Conservation (phyloP, 2,888 invertebrate genomes). For the Spodoptera picta region DNA sequence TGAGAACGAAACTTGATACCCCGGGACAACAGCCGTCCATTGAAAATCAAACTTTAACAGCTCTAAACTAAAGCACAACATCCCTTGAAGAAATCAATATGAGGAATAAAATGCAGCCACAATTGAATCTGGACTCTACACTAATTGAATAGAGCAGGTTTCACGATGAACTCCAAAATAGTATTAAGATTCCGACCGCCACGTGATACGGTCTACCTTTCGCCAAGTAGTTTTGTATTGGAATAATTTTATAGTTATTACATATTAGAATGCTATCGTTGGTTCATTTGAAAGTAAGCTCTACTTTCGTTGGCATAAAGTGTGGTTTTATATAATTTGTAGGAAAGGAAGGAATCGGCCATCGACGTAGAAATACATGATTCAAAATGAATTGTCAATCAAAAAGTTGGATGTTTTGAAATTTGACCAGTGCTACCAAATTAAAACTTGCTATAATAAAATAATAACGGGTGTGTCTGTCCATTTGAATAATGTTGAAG, state of each 20-base stretch:
- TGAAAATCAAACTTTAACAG: slow-evolving; percentile 53
- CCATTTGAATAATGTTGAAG: slow-evolving; percentile 46
- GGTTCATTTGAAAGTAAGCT: slow-evolving; percentile 59
- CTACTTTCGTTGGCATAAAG: slow-evolving; percentile 26
- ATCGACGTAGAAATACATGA: slow-evolving; percentile 45
- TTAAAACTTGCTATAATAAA: slow-evolving; percentile 49
- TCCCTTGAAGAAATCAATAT: slow-evolving; percentile 14
- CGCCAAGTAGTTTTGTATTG: slow-evolving; percentile 85
- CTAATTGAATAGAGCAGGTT: slow-evolving; percentile 59
- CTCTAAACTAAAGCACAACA: slow-evolving; percentile 39
- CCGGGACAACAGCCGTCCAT: slow-evolving; percentile 41
- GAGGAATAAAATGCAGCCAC: slow-evolving; percentile 31
- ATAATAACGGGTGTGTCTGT: slow-evolving; percentile 48
- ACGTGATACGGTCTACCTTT: slow-evolving; percentile 85
- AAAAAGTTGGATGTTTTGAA: slow-evolving; percentile 52
- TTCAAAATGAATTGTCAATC: slow-evolving; percentile 60
- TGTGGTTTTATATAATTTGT: slow-evolving; percentile 19
- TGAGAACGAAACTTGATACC: slow-evolving; percentile 86
- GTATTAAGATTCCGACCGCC: slow-evolving; percentile 80
- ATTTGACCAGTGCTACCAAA: slow-evolving; percentile 54
- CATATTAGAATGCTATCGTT: slow-evolving; percentile 79
- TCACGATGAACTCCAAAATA: slow-evolving; percentile 55
- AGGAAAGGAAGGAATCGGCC: slow-evolving; percentile 38
- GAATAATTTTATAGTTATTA: slow-evolving; percentile 88
- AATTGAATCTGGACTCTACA: slow-evolving; percentile 58